A percentile compares a stretch with the other conserved stretches of the same genome.
These are phyloP conservation scores for Porites australiensis DNA, from an alignment of 64 coral and sea anemone genomes.

Conservation along the genomic window DNA sequence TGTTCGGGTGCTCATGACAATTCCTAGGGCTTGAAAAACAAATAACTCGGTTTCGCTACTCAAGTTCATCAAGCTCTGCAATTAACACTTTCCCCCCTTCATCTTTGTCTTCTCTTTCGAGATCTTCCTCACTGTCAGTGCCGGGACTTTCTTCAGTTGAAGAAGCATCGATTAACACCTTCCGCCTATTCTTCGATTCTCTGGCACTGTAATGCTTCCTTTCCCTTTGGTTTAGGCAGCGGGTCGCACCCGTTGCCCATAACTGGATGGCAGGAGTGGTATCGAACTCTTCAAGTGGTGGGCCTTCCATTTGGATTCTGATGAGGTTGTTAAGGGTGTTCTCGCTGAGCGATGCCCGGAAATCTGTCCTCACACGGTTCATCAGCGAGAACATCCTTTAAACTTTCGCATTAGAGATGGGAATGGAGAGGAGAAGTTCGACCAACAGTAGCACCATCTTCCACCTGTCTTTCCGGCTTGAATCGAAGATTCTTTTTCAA, in stretches of 20 bases:
- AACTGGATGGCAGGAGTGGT: slow-evolving; percentile 46
- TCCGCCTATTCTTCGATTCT: too few species aligned
- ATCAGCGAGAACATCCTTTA: slow-evolving; percentile 72
- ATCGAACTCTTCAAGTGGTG: slow-evolving; percentile 47
- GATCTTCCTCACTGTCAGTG: too few species aligned
- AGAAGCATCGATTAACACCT: too few species aligned
- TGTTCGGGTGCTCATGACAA: too few species aligned
- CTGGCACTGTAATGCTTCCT: too few species aligned
- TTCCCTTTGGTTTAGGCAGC: slow-evolving; percentile 37
- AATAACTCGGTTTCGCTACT: too few species aligned
- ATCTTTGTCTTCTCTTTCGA: too few species aligned
- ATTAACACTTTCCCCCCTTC: too few species aligned
- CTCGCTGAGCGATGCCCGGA: slow-evolving; percentile 54
- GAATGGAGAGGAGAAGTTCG: slow-evolving; percentile 71
- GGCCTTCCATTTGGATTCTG: slow-evolving; percentile 57
- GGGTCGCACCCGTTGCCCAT: slow-evolving; percentile 27
- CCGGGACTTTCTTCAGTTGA: too few species aligned
- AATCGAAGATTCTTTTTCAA: slow-evolving; percentile 62
- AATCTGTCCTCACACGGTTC: not conserved
- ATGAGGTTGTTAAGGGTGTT: slow-evolving; percentile 59
- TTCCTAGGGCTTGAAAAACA: too few species aligned
- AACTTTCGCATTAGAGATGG: slow-evolving; percentile 75
- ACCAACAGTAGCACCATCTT: slow-evolving; percentile 16
- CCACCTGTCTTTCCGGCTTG: not conserved
- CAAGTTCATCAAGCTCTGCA: too few species aligned